Conservation (phyloP, 2,113 vertebrate genomes). For the Pseudopodoces humilis region DNA sequence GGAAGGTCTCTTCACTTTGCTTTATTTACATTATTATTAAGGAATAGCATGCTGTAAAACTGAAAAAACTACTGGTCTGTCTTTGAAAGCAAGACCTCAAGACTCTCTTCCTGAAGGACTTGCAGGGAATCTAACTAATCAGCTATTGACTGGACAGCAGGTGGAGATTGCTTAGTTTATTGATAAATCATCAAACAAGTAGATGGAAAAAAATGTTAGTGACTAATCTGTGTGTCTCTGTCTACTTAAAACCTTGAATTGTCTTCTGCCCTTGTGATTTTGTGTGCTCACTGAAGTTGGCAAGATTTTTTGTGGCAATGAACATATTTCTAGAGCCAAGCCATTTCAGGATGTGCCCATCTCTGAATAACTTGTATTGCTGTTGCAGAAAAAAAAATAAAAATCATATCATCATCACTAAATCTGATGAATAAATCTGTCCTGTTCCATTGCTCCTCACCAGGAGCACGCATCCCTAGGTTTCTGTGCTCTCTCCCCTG, state of each 20-base stretch:
- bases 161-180: background rate
- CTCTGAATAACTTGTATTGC: background rate
- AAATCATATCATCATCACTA: background rate
- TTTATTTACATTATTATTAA: background rate
- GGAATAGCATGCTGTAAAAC: background rate
- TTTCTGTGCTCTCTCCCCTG: background rate
- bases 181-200: constrained; percentile 1
- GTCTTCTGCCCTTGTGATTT: background rate
- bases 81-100: background rate
- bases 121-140: background rate
- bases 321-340: background rate
- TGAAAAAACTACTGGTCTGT: background rate
- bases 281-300: background rate
- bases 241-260: background rate
- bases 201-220: background rate
- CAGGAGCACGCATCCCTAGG: fast-evolving
- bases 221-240: background rate
- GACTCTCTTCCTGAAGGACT: background rate
- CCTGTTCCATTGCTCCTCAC: background rate
- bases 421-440: background rate
- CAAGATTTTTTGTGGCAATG: background rate
- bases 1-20: background rate
- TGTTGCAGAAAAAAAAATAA: background rate
- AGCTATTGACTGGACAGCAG: background rate
- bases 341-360: background rate